Evolutionary conservation across 2,797 vertebrate genomes (phyloP), one percentile per base, ranked within the genome.

Genomic region (Zalophus californianus): DNA sequence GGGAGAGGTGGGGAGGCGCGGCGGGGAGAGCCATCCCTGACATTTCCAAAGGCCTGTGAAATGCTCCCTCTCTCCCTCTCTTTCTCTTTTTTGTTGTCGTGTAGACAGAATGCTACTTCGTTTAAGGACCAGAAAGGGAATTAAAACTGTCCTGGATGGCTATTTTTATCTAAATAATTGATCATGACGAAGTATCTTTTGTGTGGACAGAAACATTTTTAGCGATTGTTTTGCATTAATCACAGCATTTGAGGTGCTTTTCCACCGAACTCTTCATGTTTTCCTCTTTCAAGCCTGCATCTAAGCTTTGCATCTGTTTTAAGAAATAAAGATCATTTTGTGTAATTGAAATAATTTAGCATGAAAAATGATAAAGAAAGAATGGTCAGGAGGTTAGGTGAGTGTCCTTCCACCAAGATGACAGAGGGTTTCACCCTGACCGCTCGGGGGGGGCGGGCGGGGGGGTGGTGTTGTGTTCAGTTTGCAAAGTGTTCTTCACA

Each of bases 91-190:
- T 35, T 92, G 50, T 54, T 95, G 70, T 54, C 73, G 2, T 60
- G n/a, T 54, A 86, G 73, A 91, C 38, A 54, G 38, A 86, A 41
- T 58, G n/a, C 23, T 14, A 32, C 38, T 94, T 80, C 44, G 12
- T 94, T 38, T 77, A 93, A 94, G n/a, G 68, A 38, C 78, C 25
- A 88, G 75, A 58, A 72, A 52, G 68, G 50, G 38, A 93, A 77
- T 91, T 87, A 84, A 88, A 83, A 41, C 79, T 44, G 20, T 68
- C 56, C 48, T 7, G 2, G 58, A 54, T 73, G 38, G 50, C 52
- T 93, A 80, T 96, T 97, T 96, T 96, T 93, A 88, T 77, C 82
- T 86, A 86, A 91, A 58, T 96, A 54, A 90, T 92, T 89, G 38
- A 80, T 91, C 92, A 73, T 13, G 52, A 73, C 93, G 82, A 87